Percentiles rank a stretch among this genome's conserved stretches.
Conservation (phyloP, 2,113 vertebrate species). For the Arothron firmamentum region DNA sequence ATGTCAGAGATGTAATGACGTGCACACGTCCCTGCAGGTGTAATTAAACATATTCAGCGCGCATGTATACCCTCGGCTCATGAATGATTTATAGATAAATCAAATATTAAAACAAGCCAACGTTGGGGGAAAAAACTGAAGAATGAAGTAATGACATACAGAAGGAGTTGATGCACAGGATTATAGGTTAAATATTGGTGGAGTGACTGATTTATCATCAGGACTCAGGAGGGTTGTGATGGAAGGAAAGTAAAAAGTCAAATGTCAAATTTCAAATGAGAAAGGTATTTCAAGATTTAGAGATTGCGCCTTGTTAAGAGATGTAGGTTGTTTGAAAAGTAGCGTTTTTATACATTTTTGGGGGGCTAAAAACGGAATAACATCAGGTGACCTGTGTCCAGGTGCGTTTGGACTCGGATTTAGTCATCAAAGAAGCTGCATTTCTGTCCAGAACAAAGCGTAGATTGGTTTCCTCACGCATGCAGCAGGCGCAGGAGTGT, state of each 20-base stretch:
- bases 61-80: conserved; percentile 40
- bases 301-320: conserved; percentile 39
- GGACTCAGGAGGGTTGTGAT: conserved; percentile 33
- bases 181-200: conserved; percentile 36
- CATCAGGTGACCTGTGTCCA: too few relatives aligned
- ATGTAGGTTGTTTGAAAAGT: conserved; percentile 3
- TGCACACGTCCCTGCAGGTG: conserved; percentile 62
- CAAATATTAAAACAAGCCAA: conserved; percentile 69
- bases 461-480: conserved; percentile 4
- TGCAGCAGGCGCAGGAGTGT: conserved; percentile 2
- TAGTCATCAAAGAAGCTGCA: conserved; percentile 8
- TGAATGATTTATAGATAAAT: conserved; percentile 68
- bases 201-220: conserved; percentile 24
- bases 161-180: conserved; percentile 31
- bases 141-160: conserved; percentile 37
- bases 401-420: background rate
- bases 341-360: too few relatives aligned
- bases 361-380: too few relatives aligned
- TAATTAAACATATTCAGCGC: conserved; percentile 59
- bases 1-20: conserved; percentile 32
- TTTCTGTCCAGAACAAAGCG: conserved; percentile 6
- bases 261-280: too few relatives aligned
- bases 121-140: conserved; percentile 38
- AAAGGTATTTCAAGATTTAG: background rate
- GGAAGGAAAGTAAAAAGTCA: background rate